A percentile compares a stretch with the other conserved stretches of the same genome.
Evolutionary conservation across 2,888 invertebrate genomes (phyloP).

Genomic region (Mimas tiliae): DNA sequence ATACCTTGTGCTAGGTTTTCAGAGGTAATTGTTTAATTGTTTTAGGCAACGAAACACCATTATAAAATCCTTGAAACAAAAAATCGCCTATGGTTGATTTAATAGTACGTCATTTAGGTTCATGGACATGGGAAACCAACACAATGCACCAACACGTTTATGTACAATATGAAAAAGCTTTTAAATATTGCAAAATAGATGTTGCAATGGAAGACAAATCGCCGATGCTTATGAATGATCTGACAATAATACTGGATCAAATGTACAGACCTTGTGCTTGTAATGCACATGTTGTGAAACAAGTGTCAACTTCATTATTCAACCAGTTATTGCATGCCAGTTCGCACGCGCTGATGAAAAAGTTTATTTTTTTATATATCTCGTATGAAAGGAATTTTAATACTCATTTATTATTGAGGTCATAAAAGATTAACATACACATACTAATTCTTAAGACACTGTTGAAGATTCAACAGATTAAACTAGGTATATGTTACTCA

Average conservation of each 20-base stretch:
- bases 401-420: constrained; percentile 18
- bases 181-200: constrained; percentile 43
- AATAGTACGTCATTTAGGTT: constrained; percentile 43
- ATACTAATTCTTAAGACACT: not conserved
- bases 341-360: constrained; percentile 21
- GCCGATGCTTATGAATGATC: constrained; percentile 52
- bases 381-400: constrained; percentile 30
- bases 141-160: constrained; percentile 40
- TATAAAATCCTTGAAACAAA: constrained; percentile 10
- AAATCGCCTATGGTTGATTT: constrained; percentile 6
- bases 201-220: constrained; percentile 35
- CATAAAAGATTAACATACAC: not conserved
- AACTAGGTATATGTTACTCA: too few species aligned
- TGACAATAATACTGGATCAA: constrained; percentile 57
- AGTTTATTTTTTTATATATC: constrained; percentile 47
- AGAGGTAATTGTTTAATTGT: constrained; percentile 9
- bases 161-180: constrained; percentile 37
- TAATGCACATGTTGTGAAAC: constrained; percentile 29
- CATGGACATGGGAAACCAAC: constrained; percentile 60
- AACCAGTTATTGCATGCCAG: constrained; percentile 20
- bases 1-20: not conserved
- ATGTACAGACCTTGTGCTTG: constrained; percentile 38
- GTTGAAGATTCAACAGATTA: not conserved
- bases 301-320: constrained; percentile 62
- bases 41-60: not conserved